Conservation (phyloP, 2,888 invertebrate species). For the Mayetiola destructor region DNA sequence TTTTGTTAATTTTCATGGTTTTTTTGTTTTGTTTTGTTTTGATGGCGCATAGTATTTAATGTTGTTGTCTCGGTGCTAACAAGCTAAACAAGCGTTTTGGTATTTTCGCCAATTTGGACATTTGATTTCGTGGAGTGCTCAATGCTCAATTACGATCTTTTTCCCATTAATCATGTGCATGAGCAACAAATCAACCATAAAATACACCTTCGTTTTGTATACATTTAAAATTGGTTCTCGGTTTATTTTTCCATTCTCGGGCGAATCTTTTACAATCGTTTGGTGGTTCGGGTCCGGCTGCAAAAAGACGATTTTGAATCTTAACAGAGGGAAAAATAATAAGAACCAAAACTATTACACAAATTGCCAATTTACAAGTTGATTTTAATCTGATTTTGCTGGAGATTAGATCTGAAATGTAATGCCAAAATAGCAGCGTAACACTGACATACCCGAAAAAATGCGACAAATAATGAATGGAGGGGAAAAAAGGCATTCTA, state of each 20-base stretch:
- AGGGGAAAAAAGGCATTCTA: neutral
- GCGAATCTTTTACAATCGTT: constrained; percentile 7
- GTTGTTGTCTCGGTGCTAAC: constrained; percentile 10
- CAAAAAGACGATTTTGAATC: too few relatives aligned
- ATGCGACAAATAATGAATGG: neutral
- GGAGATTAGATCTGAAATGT: constrained; percentile 3
- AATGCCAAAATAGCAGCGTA: constrained; percentile 1
- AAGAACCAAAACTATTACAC: neutral
- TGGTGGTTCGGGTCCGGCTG: too few relatives aligned
- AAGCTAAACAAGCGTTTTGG: constrained; percentile 5
- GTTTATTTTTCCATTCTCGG: too few relatives aligned
- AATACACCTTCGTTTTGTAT: constrained; percentile 10
- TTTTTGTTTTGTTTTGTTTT: too few relatives aligned
- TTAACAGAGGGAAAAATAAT: neutral
- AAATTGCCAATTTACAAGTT: constrained; percentile 1
- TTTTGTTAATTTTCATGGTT: too few relatives aligned
- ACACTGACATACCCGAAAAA: neutral
- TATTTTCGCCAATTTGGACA: neutral
- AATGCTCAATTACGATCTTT: neutral
- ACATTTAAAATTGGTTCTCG: too few relatives aligned
- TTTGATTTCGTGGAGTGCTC: neutral
- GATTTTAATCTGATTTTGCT: constrained; percentile 6
- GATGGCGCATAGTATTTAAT: too few relatives aligned
- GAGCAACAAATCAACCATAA: constrained; percentile 9
- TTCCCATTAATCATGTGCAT: constrained; percentile 7